A percentile compares a stretch with the other conserved stretches of the same genome.
These are phyloP conservation scores for Drosophila parthenogenetica DNA, from an alignment of 2,888 invertebrate species.

Conservation along the genomic window DNA sequence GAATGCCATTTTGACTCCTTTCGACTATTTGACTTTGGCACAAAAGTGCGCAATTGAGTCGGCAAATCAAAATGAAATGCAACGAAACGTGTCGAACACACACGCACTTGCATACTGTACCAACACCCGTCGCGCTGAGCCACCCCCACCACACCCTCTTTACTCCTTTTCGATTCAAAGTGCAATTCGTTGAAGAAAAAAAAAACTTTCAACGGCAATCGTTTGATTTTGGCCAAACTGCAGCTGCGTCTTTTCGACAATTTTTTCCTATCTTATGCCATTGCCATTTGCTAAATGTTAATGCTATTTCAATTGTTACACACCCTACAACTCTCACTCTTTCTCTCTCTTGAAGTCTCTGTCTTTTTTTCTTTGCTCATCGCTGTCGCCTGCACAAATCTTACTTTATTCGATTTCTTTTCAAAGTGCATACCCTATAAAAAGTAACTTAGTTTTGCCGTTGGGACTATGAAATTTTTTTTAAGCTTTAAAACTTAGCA, in stretches of 20 bases:
- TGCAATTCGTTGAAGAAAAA: constrained; percentile 50
- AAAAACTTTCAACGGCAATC: constrained; percentile 66
- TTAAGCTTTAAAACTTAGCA: too few relatives aligned
- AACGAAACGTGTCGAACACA: constrained; percentile 65
- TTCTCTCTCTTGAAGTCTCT: neutral
- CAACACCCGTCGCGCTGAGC: neutral
- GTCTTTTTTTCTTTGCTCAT: neutral
- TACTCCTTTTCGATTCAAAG: constrained; percentile 39
- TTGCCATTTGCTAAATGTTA: constrained; percentile 78
- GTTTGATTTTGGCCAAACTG: constrained; percentile 73
- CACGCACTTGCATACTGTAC: constrained; percentile 43
- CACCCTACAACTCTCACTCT: neutral
- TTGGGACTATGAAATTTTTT: neutral
- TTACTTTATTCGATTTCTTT: constrained; percentile 38
- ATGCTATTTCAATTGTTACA: constrained; percentile 75
- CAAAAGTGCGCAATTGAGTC: constrained; percentile 79
- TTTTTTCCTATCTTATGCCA: constrained; percentile 67
- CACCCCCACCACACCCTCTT: neutral
- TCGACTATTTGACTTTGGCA: constrained; percentile 68
- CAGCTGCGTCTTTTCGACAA: constrained; percentile 71
- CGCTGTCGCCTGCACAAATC: constrained; percentile 60
- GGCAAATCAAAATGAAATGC: constrained; percentile 77
- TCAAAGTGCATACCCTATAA: constrained; percentile 30
- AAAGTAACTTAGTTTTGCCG: too few relatives aligned
- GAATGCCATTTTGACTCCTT: constrained; percentile 29